Conservation (phyloP, 1,140 invertebrate species). For the Microplitis demolitor region DNA sequence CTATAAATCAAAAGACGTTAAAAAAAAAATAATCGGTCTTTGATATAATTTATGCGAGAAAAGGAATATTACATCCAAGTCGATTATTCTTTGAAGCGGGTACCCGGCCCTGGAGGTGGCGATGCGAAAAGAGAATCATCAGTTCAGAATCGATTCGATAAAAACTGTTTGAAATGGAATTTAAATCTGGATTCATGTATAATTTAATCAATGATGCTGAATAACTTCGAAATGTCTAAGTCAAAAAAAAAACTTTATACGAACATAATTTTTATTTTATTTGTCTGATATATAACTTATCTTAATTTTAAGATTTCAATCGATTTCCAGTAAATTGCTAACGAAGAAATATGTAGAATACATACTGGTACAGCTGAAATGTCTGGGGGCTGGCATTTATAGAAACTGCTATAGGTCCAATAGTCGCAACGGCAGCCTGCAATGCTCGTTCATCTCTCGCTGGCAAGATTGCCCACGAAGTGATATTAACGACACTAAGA, state of each 20-base stretch:
- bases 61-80: background rate
- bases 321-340: no score
- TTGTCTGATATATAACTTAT: background rate
- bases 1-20: slow-evolving; percentile 27
- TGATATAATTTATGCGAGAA: slow-evolving; percentile 9
- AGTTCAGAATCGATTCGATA: slow-evolving; percentile 19
- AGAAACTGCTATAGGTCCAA: slow-evolving; percentile 75
- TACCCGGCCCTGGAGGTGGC: background rate
- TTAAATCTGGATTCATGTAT: slow-evolving; percentile 4
- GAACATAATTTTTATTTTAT: background rate
- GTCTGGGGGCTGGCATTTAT: slow-evolving; percentile 76
- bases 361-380: slow-evolving; percentile 78
- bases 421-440: slow-evolving; percentile 69
- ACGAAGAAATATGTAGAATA: slow-evolving; percentile 26
- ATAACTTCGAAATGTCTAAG: background rate
- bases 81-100: slow-evolving; percentile 16
- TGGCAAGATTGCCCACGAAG: slow-evolving; percentile 73
- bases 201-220: slow-evolving; percentile 22
- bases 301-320: background rate
- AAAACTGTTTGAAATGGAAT: slow-evolving; percentile 16
- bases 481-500: slow-evolving; percentile 65
- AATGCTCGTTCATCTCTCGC: slow-evolving; percentile 70
- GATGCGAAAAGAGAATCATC: slow-evolving; percentile 21
- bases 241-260: no score
- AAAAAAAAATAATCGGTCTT: background rate